phyloP scores from a whole-genome alignment of 2,113 vertebrate genomes.

The Hyperopisus bebe region DNA sequence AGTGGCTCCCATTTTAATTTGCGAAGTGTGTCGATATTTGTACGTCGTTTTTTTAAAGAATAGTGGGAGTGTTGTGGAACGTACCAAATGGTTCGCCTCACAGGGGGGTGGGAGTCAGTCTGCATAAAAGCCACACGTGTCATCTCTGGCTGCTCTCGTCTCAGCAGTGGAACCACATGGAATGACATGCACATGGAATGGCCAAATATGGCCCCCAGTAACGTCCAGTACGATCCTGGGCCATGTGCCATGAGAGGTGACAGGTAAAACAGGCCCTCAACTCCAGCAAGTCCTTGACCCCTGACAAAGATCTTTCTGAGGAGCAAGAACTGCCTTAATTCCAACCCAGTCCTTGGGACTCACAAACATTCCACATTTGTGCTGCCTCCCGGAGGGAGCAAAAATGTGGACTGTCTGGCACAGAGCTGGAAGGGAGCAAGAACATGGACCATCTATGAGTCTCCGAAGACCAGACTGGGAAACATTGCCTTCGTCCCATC shows the following conservation, averaged over 20 bases:
- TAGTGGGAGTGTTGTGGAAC: not conserved
- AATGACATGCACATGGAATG: not conserved
- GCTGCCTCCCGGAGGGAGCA: not conserved
- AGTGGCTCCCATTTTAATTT: not conserved
- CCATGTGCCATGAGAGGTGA: not conserved
- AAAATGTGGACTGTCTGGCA: not conserved
- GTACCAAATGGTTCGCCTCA: not conserved
- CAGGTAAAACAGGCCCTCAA: not conserved
- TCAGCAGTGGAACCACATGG: not conserved
- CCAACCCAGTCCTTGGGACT: not conserved
- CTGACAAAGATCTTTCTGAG: not conserved
- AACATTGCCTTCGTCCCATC: not conserved
- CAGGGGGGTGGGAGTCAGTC: not conserved
- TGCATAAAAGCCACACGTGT: not conserved
- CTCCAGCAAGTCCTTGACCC: not conserved
- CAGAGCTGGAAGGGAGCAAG: not conserved
- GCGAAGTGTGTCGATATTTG: not conserved
- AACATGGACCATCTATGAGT: not conserved
- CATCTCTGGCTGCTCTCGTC: not conserved
- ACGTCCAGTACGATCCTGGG: not conserved
- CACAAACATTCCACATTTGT: not conserved
- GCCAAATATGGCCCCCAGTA: not conserved
- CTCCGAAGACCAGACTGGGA: not conserved
- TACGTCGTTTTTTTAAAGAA: not conserved
- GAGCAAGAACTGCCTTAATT: not conserved